A percentile compares a stretch with the other conserved stretches of the same genome.
These are phyloP conservation scores for Bombyx huttoni DNA, from an alignment of 2,888 invertebrate genomes.

Conservation along the genomic window DNA sequence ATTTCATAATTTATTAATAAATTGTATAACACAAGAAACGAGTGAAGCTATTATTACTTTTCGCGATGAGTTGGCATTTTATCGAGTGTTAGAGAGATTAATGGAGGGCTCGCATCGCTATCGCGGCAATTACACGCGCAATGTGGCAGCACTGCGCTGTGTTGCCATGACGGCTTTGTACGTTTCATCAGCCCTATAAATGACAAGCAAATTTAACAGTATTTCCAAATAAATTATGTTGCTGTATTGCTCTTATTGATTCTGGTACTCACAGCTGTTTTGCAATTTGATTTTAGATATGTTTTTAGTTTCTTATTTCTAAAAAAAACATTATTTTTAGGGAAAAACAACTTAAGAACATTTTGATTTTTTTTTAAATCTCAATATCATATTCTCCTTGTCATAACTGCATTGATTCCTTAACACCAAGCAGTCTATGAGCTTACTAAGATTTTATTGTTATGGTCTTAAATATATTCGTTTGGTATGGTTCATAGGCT, in stretches of 20 bases:
- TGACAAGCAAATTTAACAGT: slow-evolving; percentile 16
- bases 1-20: neutral
- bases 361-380: too few species aligned
- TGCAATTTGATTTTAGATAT: neutral
- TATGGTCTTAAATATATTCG: too few species aligned
- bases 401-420: too few species aligned
- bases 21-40: slow-evolving; percentile 1
- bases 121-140: slow-evolving; percentile 66
- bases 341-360: too few species aligned
- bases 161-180: slow-evolving; percentile 37
- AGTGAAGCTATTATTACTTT: slow-evolving; percentile 45
- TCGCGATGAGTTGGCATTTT: slow-evolving; percentile 65
- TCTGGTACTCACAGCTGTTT: neutral
- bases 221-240: neutral
- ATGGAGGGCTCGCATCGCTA: slow-evolving; percentile 50
- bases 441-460: too few species aligned
- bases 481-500: too few species aligned
- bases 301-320: too few species aligned
- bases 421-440: too few species aligned
- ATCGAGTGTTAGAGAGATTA: slow-evolving; percentile 68
- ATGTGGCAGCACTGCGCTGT: slow-evolving; percentile 37
- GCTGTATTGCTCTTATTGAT: neutral
- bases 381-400: too few species aligned
- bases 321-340: too few species aligned
- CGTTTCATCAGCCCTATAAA: slow-evolving; percentile 28